Percentiles rank a stretch among this genome's conserved stretches.
Evolutionary conservation across 1,140 invertebrate species (phyloP).

Genomic region (Microplitis demolitor): DNA sequence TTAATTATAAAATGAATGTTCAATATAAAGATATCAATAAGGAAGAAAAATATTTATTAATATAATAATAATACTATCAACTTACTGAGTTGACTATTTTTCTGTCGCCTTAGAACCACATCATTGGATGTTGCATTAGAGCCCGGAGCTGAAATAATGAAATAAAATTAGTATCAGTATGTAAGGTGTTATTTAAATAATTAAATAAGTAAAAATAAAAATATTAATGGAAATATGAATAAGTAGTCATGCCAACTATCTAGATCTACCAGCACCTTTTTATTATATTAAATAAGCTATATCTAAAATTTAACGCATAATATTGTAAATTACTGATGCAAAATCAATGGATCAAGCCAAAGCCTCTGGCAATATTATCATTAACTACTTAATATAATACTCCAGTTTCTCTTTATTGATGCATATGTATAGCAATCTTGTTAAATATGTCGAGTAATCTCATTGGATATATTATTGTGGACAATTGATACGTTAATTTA

Average conservation of each 20-base stretch:
- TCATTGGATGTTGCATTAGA: conserved; percentile 51
- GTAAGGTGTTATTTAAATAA: background rate
- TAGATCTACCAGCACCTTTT: conserved; percentile 20
- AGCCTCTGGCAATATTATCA: background rate
- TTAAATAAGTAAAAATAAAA: conserved; percentile 8
- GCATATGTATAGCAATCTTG: background rate
- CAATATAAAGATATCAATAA: background rate
- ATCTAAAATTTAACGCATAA: background rate
- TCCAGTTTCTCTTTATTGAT: background rate
- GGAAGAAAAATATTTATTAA: background rate
- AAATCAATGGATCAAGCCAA: conserved; percentile 17
- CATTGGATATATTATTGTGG: conserved; percentile 4
- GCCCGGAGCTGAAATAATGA: conserved; percentile 39
- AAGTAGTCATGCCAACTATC: conserved; percentile 23
- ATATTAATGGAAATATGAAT: conserved; percentile 15
- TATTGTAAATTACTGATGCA: conserved; percentile 9
- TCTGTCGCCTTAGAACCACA: conserved; percentile 66
- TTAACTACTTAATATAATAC: background rate
- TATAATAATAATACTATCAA: background rate
- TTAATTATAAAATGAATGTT: background rate
- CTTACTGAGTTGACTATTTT: conserved; percentile 61
- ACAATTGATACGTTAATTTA: background rate
- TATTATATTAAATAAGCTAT: conserved; percentile 10
- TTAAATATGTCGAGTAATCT: conserved; percentile 4
- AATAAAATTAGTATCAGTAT: conserved; percentile 22